Conservation (phyloP, 1,140 invertebrate genomes). For the Brachionus paranguensis region DNA sequence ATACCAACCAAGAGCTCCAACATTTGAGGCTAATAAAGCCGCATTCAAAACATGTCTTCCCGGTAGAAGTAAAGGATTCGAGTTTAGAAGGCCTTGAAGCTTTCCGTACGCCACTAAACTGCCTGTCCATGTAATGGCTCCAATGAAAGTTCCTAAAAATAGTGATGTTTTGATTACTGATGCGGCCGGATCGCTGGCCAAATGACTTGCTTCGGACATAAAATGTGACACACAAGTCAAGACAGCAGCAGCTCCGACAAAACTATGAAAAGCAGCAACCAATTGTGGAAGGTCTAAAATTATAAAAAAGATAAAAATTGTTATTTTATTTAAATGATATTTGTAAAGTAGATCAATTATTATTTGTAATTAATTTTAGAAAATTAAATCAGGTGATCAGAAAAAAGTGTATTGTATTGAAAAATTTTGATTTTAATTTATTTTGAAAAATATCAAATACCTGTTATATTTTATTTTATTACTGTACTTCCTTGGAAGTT, state of each 20-base stretch:
- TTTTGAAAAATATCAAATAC: no score
- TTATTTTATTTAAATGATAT: not conserved
- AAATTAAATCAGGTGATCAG: no score
- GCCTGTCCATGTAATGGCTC: conserved; percentile 73
- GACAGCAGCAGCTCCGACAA: conserved; percentile 79
- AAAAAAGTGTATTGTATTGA: no score
- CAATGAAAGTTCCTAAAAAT: conserved; percentile 82
- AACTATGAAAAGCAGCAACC: conserved; percentile 79
- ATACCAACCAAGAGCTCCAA: conserved; percentile 67
- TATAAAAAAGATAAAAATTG: no score
- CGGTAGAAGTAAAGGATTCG: conserved; percentile 72
- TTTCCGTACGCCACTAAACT: conserved; percentile 84
- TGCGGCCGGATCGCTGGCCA: conserved; percentile 73
- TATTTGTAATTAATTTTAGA: no score
- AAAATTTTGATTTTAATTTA: no score
- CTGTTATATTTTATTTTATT: no score
- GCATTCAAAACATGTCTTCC: conserved; percentile 72
- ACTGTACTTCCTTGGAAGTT: no score
- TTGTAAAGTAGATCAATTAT: no score
- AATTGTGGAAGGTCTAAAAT: conserved; percentile 71
- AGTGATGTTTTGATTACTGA: conserved; percentile 77
- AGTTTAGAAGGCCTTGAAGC: conserved; percentile 72
- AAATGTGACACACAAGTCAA: conserved; percentile 75
- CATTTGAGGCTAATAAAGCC: conserved; percentile 64
- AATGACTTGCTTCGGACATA: conserved; percentile 72